Evolutionary conservation across 2,113 vertebrate species (phyloP).

Genomic region (Rhinolophus ferrumequinum): DNA sequence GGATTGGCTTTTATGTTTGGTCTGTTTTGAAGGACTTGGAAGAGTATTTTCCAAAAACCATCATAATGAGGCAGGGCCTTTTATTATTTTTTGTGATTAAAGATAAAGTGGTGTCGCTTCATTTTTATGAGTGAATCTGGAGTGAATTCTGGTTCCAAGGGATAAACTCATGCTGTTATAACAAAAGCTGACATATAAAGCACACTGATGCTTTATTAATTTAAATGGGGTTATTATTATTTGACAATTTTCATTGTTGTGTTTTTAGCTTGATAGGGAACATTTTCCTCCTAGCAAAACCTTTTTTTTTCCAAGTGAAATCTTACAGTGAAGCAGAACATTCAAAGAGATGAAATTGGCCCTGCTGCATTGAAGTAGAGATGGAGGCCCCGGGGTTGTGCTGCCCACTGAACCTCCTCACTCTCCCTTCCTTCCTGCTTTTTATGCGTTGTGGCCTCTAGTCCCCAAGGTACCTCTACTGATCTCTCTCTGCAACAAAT

Average conservation of each 20-base stretch:
- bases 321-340: neutral
- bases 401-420: neutral
- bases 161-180: neutral
- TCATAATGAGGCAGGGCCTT: neutral
- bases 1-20: neutral
- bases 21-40: neutral
- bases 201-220: neutral
- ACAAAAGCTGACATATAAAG: neutral
- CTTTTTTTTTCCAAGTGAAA: neutral
- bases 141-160: neutral
- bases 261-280: neutral
- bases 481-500: neutral
- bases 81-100: slow-evolving; percentile 10
- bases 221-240: neutral
- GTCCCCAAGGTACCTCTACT: neutral
- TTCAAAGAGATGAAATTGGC: neutral
- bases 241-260: neutral
- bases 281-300: neutral
- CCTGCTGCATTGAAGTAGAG: neutral
- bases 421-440: neutral
- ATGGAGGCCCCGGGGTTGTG: neutral
- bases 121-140: neutral
- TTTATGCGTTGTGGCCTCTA: neutral
- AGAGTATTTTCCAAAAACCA: slow-evolving; percentile 9
- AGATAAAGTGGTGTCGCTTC: neutral